Conservation (phyloP, 2,113 vertebrate species). For the Equus przewalskii region DNA sequence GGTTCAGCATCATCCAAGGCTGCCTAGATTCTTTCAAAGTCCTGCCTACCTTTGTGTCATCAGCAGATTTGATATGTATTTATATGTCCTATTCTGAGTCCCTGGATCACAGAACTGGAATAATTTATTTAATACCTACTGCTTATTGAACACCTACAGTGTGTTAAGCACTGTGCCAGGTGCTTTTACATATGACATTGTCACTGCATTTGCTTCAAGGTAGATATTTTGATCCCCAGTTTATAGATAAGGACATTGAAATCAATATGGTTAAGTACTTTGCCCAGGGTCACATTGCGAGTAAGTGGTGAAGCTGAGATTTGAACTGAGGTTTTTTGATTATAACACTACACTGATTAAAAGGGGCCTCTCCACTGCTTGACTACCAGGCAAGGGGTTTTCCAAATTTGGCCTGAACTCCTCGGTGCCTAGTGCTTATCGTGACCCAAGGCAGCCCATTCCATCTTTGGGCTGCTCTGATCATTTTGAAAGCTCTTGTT, state of each 20-base stretch:
- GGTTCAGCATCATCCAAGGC: background rate
- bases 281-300: background rate
- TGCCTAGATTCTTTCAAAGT: constrained; percentile 20
- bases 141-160: background rate
- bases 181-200: constrained; percentile 14
- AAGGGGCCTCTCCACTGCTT: background rate
- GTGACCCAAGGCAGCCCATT: background rate
- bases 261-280: constrained; percentile 36
- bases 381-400: background rate
- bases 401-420: constrained; percentile 15
- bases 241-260: constrained; percentile 39
- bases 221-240: background rate
- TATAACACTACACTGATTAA: constrained; percentile 1
- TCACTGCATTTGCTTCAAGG: constrained; percentile 48
- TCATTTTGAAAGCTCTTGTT: constrained; percentile 57
- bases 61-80: constrained; percentile 18
- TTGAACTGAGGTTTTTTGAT: constrained; percentile 51
- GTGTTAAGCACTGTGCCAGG: background rate
- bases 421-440: background rate
- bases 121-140: background rate
- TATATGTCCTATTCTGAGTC: background rate
- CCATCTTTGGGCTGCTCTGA: constrained; percentile 26
- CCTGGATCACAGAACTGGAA: constrained; percentile 23
- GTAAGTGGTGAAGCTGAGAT: constrained; percentile 39
- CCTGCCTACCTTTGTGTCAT: background rate